phyloP scores from a whole-genome alignment of 1,140 invertebrate genomes.

The Lutraria rhynchaena region DNA sequence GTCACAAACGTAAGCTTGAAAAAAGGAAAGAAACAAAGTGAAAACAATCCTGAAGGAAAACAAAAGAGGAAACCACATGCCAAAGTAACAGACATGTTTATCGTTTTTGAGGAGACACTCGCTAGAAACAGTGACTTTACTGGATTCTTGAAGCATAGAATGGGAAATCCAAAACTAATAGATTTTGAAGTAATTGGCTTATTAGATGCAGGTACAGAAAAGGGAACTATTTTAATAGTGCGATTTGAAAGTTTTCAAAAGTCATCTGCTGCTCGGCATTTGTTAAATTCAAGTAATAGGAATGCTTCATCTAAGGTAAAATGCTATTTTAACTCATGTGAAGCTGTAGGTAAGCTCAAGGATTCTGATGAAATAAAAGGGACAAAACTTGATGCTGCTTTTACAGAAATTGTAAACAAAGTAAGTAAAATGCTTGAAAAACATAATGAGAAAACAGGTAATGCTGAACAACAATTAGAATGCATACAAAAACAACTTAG shows the following conservation, averaged over 20 bases:
- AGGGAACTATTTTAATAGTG: background rate
- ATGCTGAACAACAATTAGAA: background rate
- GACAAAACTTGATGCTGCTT: background rate
- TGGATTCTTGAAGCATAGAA: background rate
- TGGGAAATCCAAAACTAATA: conserved; percentile 22
- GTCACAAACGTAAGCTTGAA: no score
- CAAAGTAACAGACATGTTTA: background rate
- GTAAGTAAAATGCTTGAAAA: background rate
- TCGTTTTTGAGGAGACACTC: background rate
- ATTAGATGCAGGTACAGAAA: background rate
- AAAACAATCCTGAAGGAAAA: background rate
- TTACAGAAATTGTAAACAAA: conserved; percentile 20
- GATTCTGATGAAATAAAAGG: background rate
- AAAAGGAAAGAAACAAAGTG: no score
- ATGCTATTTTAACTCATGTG: conserved; percentile 4
- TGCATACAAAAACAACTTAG: background rate
- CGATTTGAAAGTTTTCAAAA: conserved; percentile 10
- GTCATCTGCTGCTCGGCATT: background rate
- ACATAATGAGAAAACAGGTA: conserved; percentile 40
- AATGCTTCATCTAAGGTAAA: conserved; percentile 8
- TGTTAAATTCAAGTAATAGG: conserved; percentile 25
- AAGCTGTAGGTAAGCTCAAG: background rate
- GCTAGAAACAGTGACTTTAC: background rate
- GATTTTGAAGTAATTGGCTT: background rate
- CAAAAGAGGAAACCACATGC: background rate